phyloP scores from a whole-genome alignment of 2,888 invertebrate genomes.

The Watsonalla binaria region DNA sequence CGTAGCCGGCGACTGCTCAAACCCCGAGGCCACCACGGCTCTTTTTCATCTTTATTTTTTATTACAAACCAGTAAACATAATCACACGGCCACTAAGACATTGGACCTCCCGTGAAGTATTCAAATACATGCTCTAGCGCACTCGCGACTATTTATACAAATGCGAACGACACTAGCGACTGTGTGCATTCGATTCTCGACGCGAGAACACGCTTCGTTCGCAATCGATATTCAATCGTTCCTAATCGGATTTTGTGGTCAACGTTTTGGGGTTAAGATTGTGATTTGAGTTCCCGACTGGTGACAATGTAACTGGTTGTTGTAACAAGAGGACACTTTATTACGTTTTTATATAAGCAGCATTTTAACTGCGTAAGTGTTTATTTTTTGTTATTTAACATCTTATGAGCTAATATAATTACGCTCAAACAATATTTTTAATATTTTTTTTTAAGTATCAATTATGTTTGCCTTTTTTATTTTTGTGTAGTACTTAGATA shows the following conservation, averaged over 20 bases:
- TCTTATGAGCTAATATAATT: no score
- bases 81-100: slow-evolving; percentile 7
- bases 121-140: slow-evolving; percentile 26
- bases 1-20: no score
- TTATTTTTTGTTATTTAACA: background rate
- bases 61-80: slow-evolving; percentile 8
- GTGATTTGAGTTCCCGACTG: background rate
- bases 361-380: background rate
- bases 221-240: slow-evolving; percentile 16
- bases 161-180: slow-evolving; percentile 42
- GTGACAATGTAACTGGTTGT: background rate
- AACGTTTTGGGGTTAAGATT: slow-evolving; percentile 20
- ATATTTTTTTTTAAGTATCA: no score
- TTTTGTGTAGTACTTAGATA: no score
- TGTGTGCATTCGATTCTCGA: slow-evolving; percentile 46
- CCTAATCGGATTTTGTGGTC: slow-evolving; percentile 12
- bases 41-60: no score
- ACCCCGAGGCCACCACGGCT: no score
- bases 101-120: slow-evolving; percentile 15
- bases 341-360: background rate
- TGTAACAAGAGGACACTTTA: background rate
- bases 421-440: no score
- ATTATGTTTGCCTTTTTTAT: no score
- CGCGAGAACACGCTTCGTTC: slow-evolving; percentile 40
- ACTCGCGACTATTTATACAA: slow-evolving; percentile 59